Evolutionary conservation across 1,140 invertebrate species (phyloP).

Genomic region (Pseudomyrmex cubaensis): DNA sequence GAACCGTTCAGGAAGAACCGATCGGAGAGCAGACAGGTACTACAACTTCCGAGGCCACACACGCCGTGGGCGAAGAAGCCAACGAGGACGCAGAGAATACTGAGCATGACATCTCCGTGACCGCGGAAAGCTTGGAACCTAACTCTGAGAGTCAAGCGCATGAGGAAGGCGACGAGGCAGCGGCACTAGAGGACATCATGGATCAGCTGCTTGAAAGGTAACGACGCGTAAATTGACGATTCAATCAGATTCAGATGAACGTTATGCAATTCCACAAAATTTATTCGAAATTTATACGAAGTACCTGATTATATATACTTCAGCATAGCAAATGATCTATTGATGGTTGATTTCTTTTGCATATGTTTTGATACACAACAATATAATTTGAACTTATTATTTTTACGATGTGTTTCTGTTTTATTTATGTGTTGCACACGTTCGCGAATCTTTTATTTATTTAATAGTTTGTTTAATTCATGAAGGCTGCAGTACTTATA

Average conservation of each 20-base stretch:
- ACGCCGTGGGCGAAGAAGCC: conserved; percentile 88
- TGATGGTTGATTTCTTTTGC: neutral
- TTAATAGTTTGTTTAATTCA: conserved; percentile 30
- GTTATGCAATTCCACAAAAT: conserved; percentile 45
- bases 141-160: conserved; percentile 85
- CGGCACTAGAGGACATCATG: conserved; percentile 89
- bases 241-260: conserved; percentile 33
- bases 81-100: conserved; percentile 89
- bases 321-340: neutral
- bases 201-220: conserved; percentile 89
- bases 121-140: conserved; percentile 87
- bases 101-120: conserved; percentile 88
- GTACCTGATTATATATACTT: neutral
- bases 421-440: conserved; percentile 50
- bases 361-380: conserved; percentile 14
- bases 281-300: neutral
- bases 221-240: conserved; percentile 61
- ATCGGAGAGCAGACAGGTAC: conserved; percentile 84
- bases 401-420: neutral
- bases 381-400: conserved; percentile 16
- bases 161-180: conserved; percentile 85
- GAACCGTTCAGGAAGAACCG: conserved; percentile 80
- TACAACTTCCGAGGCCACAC: conserved; percentile 86
- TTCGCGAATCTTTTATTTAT: conserved; percentile 58
- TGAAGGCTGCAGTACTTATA: conserved; percentile 80